Percentiles rank a stretch among this genome's conserved stretches.
Conservation (phyloP, 2,797 vertebrate genomes). For the Hozukius guyotensis region DNA sequence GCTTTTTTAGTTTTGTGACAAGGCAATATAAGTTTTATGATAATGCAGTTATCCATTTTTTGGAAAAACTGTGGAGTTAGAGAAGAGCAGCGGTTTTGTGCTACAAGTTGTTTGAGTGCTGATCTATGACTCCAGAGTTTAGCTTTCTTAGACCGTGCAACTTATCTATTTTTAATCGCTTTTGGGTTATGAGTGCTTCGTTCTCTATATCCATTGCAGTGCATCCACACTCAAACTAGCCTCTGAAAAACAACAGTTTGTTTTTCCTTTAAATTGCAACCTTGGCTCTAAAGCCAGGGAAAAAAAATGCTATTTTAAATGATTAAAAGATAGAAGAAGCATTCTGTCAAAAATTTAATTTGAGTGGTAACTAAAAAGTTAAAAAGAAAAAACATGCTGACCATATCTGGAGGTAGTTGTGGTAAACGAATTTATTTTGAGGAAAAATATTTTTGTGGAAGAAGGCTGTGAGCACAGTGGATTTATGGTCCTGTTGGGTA, state of each 20-base stretch:
- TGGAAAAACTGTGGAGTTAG: neutral
- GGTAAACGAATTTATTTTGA: neutral
- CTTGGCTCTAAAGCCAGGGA: neutral
- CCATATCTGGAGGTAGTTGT: neutral
- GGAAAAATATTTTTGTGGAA: neutral
- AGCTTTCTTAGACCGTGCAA: constrained; percentile 1
- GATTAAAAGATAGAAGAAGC: neutral
- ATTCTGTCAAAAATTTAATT: neutral
- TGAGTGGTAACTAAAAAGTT: neutral
- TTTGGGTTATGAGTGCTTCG: constrained; percentile 2
- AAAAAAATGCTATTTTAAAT: neutral
- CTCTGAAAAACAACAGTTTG: neutral
- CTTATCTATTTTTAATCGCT: constrained; percentile 16
- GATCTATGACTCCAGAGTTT: neutral
- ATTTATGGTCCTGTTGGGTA: constrained; percentile 1
- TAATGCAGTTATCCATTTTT: neutral
- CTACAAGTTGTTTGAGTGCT: neutral
- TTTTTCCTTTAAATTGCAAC: neutral
- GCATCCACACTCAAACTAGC: neutral
- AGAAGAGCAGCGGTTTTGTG: neutral
- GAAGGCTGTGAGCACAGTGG: neutral
- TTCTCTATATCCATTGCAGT: neutral
- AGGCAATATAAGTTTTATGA: neutral
- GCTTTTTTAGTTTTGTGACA: neutral
- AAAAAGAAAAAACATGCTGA: neutral